Conservation (phyloP, 2,797 vertebrate species). For the Notamacropus eugenii region DNA sequence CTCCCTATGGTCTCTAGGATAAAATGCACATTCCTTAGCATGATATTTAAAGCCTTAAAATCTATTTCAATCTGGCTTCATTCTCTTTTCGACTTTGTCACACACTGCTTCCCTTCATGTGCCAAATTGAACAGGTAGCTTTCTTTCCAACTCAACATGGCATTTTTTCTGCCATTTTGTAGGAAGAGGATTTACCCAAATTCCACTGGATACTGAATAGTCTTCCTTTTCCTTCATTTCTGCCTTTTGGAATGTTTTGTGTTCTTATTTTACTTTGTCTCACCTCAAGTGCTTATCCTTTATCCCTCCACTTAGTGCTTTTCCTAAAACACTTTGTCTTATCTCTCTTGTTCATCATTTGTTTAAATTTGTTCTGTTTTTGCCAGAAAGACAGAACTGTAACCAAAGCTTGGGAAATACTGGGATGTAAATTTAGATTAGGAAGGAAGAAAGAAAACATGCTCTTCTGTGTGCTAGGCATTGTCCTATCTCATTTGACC, state of each 20-base stretch:
- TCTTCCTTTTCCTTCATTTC: not conserved
- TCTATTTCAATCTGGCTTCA: not conserved
- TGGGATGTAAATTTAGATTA: not conserved
- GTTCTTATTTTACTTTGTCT: not conserved
- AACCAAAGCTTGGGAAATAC: not conserved
- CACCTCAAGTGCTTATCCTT: not conserved
- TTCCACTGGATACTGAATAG: not conserved
- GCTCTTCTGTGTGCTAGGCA: not conserved
- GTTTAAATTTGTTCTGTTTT: not conserved
- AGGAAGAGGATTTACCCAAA: not conserved
- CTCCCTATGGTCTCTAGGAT: not conserved
- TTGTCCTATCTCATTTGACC: not conserved
- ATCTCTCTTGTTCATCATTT: not conserved
- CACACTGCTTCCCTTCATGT: not conserved
- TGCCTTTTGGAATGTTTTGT: not conserved
- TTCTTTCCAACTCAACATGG: not conserved
- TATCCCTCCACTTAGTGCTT: not conserved
- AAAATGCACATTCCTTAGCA: not conserved
- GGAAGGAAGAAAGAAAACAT: not conserved
- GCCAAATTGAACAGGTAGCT: not conserved
- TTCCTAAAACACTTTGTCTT: not conserved
- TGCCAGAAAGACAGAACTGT: not conserved
- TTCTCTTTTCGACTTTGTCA: not conserved
- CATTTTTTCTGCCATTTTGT: not conserved
- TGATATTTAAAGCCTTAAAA: not conserved